Evolutionary conservation across 2,113 vertebrate genomes (phyloP).

Genomic region (Lampris megalopsis): DNA sequence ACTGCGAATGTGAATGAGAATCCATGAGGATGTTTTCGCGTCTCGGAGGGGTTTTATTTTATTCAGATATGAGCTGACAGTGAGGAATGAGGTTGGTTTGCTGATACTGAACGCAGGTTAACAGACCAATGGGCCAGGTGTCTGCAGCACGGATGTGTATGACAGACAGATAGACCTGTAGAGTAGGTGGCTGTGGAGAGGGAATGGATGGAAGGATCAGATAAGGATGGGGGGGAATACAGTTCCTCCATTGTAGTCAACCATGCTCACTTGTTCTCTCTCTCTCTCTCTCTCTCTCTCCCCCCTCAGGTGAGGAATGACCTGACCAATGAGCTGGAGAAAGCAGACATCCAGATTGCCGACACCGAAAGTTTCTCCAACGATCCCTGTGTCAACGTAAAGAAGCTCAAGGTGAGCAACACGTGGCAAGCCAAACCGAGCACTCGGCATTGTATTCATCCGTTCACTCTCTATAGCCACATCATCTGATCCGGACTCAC

Average conservation of each 20-base stretch:
- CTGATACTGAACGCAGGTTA: conserved; percentile 17
- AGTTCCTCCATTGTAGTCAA: too few species aligned
- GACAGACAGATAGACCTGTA: too few species aligned
- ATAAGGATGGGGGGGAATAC: too few species aligned
- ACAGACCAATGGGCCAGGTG: conserved; percentile 21
- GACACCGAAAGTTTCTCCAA: conserved; percentile 99
- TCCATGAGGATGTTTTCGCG: conserved; percentile 20
- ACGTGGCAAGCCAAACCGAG: background rate
- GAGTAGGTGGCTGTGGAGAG: too few species aligned
- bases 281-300: conserved; percentile 16
- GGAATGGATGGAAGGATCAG: too few species aligned
- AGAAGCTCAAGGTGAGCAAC: conserved; percentile 95
- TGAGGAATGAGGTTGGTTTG: conserved; percentile 32
- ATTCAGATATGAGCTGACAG: conserved; percentile 45
- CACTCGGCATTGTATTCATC: background rate
- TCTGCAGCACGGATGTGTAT: background rate
- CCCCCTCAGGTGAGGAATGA: conserved; percentile 95
- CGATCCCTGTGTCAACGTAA: conserved; percentile 96
- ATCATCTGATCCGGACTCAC: too few species aligned
- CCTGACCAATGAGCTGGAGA: conserved; percentile 94
- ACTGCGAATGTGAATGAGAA: background rate
- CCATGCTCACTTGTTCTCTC: background rate
- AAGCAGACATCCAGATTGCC: conserved; percentile 96
- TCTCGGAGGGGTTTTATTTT: conserved; percentile 24
- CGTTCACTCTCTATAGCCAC: too few species aligned